phyloP scores from a whole-genome alignment of 2,113 vertebrate species.

The Peucedramus taeniatus region DNA sequence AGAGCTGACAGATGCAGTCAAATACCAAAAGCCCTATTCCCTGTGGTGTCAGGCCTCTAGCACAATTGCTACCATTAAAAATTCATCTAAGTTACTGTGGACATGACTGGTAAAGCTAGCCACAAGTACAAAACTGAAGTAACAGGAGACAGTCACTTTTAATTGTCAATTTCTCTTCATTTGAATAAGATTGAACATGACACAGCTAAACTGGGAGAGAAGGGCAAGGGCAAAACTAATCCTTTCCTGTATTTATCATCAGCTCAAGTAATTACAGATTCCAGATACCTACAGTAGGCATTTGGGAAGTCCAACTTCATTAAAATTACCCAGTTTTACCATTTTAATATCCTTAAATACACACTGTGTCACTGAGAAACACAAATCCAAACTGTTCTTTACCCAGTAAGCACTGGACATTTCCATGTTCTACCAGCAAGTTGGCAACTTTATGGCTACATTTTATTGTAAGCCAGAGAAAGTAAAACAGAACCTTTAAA shows the following conservation, averaged over 20 bases:
- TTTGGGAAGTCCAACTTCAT: background rate
- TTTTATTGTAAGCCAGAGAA: background rate
- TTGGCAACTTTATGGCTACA: background rate
- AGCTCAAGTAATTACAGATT: background rate
- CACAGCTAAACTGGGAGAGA: background rate
- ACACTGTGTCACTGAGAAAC: background rate
- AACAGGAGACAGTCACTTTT: background rate
- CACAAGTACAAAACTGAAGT: background rate
- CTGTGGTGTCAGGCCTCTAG: background rate
- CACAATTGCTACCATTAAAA: background rate
- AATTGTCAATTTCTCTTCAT: background rate
- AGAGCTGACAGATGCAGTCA: background rate
- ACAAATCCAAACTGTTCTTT: background rate
- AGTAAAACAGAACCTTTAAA: background rate
- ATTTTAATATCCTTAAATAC: background rate
- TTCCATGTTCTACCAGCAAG: background rate
- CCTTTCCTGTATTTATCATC: background rate
- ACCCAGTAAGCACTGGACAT: background rate
- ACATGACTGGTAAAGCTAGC: background rate
- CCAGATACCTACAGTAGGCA: background rate
- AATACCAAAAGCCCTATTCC: background rate
- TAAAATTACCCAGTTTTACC: background rate
- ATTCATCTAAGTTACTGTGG: background rate
- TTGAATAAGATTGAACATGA: background rate
- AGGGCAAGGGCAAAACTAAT: background rate